Evolutionary conservation across 1,140 invertebrate species (phyloP).

Genomic region (Druon quercuslanigerum): DNA sequence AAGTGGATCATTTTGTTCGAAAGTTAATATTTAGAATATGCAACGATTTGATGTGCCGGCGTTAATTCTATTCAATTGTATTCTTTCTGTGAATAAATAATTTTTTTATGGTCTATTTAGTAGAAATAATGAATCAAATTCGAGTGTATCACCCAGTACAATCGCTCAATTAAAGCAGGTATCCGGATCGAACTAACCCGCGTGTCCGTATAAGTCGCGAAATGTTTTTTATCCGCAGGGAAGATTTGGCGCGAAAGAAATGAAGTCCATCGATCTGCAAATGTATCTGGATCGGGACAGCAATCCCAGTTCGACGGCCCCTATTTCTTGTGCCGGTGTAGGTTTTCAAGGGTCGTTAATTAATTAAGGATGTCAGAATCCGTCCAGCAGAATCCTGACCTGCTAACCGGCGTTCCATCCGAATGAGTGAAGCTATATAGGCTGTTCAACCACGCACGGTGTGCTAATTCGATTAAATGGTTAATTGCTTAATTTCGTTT

Average conservation of each 20-base stretch:
- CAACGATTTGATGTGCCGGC: no score
- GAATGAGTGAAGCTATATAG: slow-evolving; percentile 30
- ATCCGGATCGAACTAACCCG: slow-evolving; percentile 33
- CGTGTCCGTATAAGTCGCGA: slow-evolving; percentile 37
- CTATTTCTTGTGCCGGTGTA: slow-evolving; percentile 38
- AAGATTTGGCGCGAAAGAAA: slow-evolving; percentile 37
- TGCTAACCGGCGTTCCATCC: slow-evolving; percentile 9
- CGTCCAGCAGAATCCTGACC: slow-evolving; percentile 38
- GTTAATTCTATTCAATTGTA: no score
- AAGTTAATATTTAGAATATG: no score
- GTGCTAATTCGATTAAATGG: slow-evolving; percentile 70
- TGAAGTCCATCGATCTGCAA: slow-evolving; percentile 43
- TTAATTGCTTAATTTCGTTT: slow-evolving; percentile 71
- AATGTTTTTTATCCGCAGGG: slow-evolving; percentile 33
- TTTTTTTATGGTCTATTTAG: no score
- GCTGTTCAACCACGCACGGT: slow-evolving; percentile 52
- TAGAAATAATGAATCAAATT: slow-evolving; percentile 1
- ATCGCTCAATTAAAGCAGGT: slow-evolving; percentile 40
- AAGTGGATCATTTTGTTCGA: no score
- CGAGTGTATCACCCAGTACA: slow-evolving; percentile 29
- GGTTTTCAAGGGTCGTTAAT: slow-evolving; percentile 53
- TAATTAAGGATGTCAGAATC: slow-evolving; percentile 50
- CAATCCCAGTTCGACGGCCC: slow-evolving; percentile 38
- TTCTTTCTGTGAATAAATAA: no score
- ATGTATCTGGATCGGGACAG: slow-evolving; percentile 39